Conservation (phyloP, 2,113 vertebrate genomes). For the Tonatia bakeri region DNA sequence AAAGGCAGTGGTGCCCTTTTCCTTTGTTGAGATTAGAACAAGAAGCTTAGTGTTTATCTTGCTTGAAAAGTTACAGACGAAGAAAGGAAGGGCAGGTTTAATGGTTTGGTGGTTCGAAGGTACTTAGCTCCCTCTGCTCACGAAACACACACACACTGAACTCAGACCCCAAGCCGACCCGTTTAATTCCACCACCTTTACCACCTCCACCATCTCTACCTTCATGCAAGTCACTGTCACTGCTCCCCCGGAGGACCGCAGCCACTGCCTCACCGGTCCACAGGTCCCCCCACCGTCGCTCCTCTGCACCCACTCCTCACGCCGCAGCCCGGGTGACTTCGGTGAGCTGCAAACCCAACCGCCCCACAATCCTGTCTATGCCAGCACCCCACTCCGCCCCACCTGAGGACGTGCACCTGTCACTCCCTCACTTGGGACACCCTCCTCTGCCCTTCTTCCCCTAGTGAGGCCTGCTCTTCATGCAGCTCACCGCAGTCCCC, state of each 20-base stretch:
- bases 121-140: not conserved
- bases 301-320: not conserved
- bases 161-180: not conserved
- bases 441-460: not conserved
- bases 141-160: not conserved
- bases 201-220: not conserved
- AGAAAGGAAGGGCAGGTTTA: not conserved
- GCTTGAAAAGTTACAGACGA: not conserved
- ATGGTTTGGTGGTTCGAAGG: not conserved
- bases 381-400: not conserved
- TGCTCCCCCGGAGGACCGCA: not conserved
- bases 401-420: not conserved
- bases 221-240: too few relatives aligned
- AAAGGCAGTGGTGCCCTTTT: not conserved
- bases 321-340: rapidly evolving
- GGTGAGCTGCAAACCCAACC: not conserved
- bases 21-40: not conserved
- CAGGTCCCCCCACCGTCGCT: not conserved
- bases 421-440: too few relatives aligned
- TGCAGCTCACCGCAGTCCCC: too few relatives aligned
- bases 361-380: not conserved
- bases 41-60: not conserved
- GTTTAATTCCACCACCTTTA: too few relatives aligned
- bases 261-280: not conserved
- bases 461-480: not conserved